Evolutionary conservation across 2,888 invertebrate genomes (phyloP).

Genomic region (Phasia obesa): DNA sequence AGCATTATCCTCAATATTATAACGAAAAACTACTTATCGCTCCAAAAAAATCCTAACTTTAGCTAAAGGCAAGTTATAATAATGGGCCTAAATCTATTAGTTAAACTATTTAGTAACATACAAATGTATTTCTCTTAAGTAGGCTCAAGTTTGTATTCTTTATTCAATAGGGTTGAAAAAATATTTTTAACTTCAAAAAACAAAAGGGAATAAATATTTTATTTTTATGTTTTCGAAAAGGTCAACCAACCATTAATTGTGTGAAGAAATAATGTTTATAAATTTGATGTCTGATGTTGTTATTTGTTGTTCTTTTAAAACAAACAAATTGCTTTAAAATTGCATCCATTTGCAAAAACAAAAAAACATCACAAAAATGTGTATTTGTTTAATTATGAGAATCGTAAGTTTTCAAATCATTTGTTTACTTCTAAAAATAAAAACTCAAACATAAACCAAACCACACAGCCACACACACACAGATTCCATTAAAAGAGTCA

Average conservation of each 20-base stretch:
- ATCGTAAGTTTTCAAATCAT: conserved; percentile 8
- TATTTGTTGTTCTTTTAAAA: conserved; percentile 29
- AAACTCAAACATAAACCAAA: conserved; percentile 12
- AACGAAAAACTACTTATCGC: too few relatives aligned
- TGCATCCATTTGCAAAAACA: not conserved
- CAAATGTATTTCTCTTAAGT: too few relatives aligned
- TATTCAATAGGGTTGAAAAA: too few relatives aligned
- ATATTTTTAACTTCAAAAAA: too few relatives aligned
- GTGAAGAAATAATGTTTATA: conserved; percentile 37
- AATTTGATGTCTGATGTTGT: conserved; percentile 13
- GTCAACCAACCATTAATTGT: conserved; percentile 27
- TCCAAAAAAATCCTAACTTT: too few relatives aligned
- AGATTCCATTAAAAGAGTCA: conserved; percentile 26
- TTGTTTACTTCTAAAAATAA: conserved; percentile 20
- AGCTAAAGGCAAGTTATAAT: too few relatives aligned
- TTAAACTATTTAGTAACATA: too few relatives aligned
- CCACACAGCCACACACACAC: conserved; percentile 7
- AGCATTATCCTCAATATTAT: too few relatives aligned
- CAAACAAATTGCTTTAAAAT: conserved; percentile 30
- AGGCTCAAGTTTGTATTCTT: too few relatives aligned
- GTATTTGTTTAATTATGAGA: conserved; percentile 17
- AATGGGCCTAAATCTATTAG: too few relatives aligned
- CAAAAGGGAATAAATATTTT: too few relatives aligned
- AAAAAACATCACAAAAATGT: not conserved
- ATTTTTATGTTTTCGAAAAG: not conserved